Base-by-base conservation (phyloP, 2,113 vertebrate genomes). In the Edolisoma coerulescens region DNA sequence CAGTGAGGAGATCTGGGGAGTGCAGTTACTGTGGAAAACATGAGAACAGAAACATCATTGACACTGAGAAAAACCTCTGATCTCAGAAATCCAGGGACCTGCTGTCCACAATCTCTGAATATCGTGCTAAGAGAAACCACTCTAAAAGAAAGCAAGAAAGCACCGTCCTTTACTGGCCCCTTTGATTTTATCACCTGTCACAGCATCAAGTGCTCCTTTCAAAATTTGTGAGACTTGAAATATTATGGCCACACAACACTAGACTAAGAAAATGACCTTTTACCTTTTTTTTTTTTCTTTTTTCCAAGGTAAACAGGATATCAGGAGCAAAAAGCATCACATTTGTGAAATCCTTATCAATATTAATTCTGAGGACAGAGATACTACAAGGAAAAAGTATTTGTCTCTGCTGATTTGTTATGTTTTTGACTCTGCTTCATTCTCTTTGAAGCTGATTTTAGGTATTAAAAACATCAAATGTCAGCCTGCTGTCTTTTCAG, bases 151-250 rank as follows among this genome's bases (percentile, higher is more conserved):
- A 53, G 49, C 10, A 21, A 47, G 68, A 67, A 70, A 91, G 80
- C 28, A 11, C 50, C 64, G 84, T 93, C 77, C 84, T 95, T 92
- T 78, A 49, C 68, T 17, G 37, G 89, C 47, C 84, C 14, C 49
- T 95, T 89, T 96, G 94, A 92, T 96, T 96, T 78, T 65, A 96
- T 90, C 92, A 89, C 64, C 90, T 96, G 93, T 91, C 91, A 95
- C 80, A 94, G 81, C 92, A 84, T 91, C 90, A 97, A 96, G 81
- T 44, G 81, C 87, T 83, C 35, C 84, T 97, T 97, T 97, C 95
- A 96, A 93, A 95, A 92, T 84, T 5, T 57, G 82, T 83, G 86
- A 97, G 75, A 94, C 22, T 33, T 90, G 71, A 94, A 93, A 92
- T 75, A 54, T 54, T 65, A 90, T 21, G 64, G 54, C 45, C 80